These are phyloP conservation scores for Danio rerio DNA, from an alignment of 2,113 vertebrate species.

Conservation along the genomic window GRCz12tu NC_133199.1:23523501-23524000, in stretches of 20 bases:
- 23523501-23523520: constrained; percentile 4
- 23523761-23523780: constrained; percentile 1
- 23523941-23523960: background rate
- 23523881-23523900: background rate
- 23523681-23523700: constrained; percentile 37
- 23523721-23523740: background rate
- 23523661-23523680: constrained; percentile 28
- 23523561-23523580: background rate
- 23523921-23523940: background rate
- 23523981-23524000: background rate
- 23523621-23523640: background rate
- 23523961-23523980: background rate
- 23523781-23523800: background rate
- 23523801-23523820: constrained; percentile 38
- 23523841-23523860: constrained; percentile 12
- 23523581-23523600: background rate
- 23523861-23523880: background rate
- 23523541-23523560: constrained; percentile 9
- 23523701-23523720: background rate
- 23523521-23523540: background rate
- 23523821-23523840: background rate
- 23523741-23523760: constrained; percentile 37
- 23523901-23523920: background rate
- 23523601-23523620: constrained; percentile 2
- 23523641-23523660: constrained; percentile 30